These are phyloP conservation scores for Drosophila arizonae DNA, from an alignment of 1,140 invertebrate species.

Conservation along the genomic window DNA sequence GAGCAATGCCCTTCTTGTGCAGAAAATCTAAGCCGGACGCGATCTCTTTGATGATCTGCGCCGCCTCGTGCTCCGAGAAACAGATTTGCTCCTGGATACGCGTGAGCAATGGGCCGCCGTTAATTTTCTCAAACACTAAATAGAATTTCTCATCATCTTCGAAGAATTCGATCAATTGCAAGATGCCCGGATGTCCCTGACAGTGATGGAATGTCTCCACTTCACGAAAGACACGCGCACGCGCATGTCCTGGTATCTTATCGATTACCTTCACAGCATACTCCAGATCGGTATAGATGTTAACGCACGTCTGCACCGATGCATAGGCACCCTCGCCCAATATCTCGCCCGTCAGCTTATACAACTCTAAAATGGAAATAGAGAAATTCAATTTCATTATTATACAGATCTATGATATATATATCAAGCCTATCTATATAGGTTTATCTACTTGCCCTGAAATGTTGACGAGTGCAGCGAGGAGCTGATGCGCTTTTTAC, in stretches of 20 bases:
- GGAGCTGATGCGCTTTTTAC: slow-evolving; percentile 91
- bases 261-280: slow-evolving; percentile 99
- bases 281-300: slow-evolving; percentile 94
- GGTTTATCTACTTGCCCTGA: slow-evolving; percentile 86
- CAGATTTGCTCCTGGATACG: slow-evolving; percentile 96
- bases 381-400: background rate
- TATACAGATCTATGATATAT: background rate
- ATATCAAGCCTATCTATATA: background rate
- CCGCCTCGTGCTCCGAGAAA: slow-evolving; percentile 97
- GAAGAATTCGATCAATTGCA: slow-evolving; percentile 98
- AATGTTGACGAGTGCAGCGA: slow-evolving; percentile 94
- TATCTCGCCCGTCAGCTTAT: slow-evolving; percentile 96
- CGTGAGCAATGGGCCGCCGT: slow-evolving; percentile 94
- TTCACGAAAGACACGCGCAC: slow-evolving; percentile 97
- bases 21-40: slow-evolving; percentile 97
- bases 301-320: slow-evolving; percentile 96
- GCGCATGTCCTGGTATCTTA: slow-evolving; percentile 95
- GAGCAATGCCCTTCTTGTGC: slow-evolving; percentile 96
- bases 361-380: slow-evolving; percentile 90
- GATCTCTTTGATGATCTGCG: slow-evolving; percentile 95
- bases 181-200: slow-evolving; percentile 97
- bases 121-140: slow-evolving; percentile 98
- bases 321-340: slow-evolving; percentile 98
- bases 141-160: slow-evolving; percentile 98
- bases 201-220: slow-evolving; percentile 99